Evolutionary conservation across 1,140 invertebrate species (phyloP), one percentile per base, ranked within the genome.

Genomic region (Sinella curviseta): DNA sequence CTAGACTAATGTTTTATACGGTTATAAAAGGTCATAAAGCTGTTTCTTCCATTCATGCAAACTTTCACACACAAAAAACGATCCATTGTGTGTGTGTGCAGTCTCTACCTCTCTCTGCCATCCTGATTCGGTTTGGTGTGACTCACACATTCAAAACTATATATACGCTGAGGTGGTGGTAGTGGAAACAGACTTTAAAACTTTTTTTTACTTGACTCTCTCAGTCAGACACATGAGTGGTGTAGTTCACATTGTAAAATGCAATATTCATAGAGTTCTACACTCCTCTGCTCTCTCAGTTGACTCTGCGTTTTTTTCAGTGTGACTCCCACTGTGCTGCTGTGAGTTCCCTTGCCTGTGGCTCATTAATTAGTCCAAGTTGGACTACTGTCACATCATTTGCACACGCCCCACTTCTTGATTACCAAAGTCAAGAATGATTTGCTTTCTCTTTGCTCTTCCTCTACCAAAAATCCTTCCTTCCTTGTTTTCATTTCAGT

Each of bases 311-410:
- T 12, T 48, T 48, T 48, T 48, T 48, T 48, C 8, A 48, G 39
- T 20, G 39, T 48, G 39, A 70, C 65, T 70, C 65, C 39, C 39
- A 48, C 39, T 12, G 39, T 48, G 39, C 65, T 33, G 24, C 26
- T 33, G 31, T 12, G 65, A 70, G 65, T 33, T 33, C 8, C 26
- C 28, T 70, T 70, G 65, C 65, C 65, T 33, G 65, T 70, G 65
- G 65, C 65, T 70, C 65, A 70, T 70, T 70, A 70, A 70, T 70
- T 70, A 70, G 65, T 70, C 65, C n/a, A 70, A 70, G 26, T 70
- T 70, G 65, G 65, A 70, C 65, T 70, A 24, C 65, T 70, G 65
- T 70, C 65, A 70, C 65, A 70, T 70, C 65, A 70, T 70, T 70
- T 70, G 65, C 65, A 70, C 65, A 70, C 65, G 65, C 65, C 65